A percentile compares a stretch with the other conserved stretches of the same genome.
These are phyloP conservation scores for Rhopilema esculentum DNA, from an alignment of 30 jellyfish, hydroid and myxozoan species.

Conservation along the genomic window DNA sequence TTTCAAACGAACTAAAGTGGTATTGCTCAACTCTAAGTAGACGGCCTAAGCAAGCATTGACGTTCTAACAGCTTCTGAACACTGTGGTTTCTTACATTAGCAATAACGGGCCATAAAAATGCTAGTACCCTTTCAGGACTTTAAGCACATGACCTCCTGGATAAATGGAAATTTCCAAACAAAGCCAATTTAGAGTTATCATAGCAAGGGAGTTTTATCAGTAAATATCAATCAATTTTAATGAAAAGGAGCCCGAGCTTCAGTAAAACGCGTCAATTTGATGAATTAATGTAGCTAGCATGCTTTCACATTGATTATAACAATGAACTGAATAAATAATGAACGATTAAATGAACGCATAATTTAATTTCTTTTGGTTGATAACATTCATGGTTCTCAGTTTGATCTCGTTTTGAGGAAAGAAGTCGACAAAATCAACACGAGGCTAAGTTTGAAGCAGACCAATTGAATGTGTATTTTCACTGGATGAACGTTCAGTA, in stretches of 20 bases:
- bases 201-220: background rate
- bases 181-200: background rate
- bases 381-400: background rate
- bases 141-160: background rate
- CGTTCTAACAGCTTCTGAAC: background rate
- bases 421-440: background rate
- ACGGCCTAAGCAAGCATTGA: background rate
- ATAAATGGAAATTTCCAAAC: background rate
- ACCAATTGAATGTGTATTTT: too few relatives aligned
- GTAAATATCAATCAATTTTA: background rate
- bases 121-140: background rate
- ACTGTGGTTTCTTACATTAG: background rate
- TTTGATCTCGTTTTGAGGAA: background rate
- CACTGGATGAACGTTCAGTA: too few relatives aligned
- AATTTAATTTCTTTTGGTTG: background rate
- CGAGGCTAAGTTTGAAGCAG: too few relatives aligned
- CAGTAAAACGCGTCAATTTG: conserved; percentile 8
- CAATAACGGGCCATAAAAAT: background rate
- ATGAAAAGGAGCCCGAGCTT: background rate
- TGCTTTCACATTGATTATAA: conserved; percentile 1
- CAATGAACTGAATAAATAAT: background rate
- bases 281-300: background rate
- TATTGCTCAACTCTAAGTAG: background rate
- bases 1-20: background rate
- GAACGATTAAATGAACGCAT: conserved; percentile 12